These are phyloP conservation scores for Plagodis dolabraria DNA, from an alignment of 2,888 invertebrate genomes.

Conservation along the genomic window DNA sequence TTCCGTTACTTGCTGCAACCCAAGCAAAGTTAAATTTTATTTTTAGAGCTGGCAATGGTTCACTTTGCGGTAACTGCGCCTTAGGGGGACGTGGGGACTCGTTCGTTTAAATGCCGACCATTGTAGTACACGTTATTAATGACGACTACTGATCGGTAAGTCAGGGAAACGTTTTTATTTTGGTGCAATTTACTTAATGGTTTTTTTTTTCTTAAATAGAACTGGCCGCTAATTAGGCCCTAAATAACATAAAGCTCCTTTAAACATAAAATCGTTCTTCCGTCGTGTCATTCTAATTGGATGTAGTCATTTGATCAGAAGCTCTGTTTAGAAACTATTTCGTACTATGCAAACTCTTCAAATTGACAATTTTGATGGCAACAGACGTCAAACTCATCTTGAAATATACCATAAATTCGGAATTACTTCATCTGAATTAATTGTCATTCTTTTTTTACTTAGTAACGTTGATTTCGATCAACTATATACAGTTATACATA, in stretches of 20 bases:
- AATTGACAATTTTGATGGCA: too few species aligned
- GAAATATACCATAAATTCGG: too few species aligned
- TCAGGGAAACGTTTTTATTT: constrained; percentile 25
- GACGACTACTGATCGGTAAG: constrained; percentile 41
- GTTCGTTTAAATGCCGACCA: constrained; percentile 70
- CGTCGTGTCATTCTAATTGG: too few species aligned
- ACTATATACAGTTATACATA: background rate
- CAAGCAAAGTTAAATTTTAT: constrained; percentile 46
- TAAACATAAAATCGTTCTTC: too few species aligned
- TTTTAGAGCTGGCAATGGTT: constrained; percentile 56
- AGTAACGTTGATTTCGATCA: too few species aligned
- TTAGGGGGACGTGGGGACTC: constrained; percentile 53
- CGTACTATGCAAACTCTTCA: too few species aligned
- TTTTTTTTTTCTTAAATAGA: background rate
- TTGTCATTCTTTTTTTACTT: too few species aligned
- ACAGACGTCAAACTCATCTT: too few species aligned
- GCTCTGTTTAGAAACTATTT: too few species aligned
- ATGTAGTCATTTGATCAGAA: too few species aligned
- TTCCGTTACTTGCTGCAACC: constrained; percentile 51
- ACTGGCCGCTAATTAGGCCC: background rate
- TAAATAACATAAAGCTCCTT: background rate
- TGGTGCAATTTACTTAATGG: constrained; percentile 6
- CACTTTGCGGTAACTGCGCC: constrained; percentile 58
- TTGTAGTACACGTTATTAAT: constrained; percentile 54
- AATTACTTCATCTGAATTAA: too few species aligned